A percentile compares a stretch with the other conserved stretches of the same genome.
phyloP scores from a whole-genome alignment of 2,888 invertebrate species.

The Drosophila rubida region DNA sequence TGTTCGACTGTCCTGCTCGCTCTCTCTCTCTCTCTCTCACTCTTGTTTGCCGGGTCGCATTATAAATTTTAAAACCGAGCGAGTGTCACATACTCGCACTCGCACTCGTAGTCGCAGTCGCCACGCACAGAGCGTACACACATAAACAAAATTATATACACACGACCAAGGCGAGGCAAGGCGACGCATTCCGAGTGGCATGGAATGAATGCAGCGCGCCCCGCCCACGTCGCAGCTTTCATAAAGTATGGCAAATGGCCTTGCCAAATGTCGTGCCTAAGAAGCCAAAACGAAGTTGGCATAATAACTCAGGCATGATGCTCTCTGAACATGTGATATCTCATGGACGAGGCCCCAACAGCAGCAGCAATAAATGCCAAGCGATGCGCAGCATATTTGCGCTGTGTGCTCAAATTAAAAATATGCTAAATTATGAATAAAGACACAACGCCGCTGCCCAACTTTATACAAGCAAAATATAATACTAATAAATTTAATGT shows the following conservation, averaged over 20 bases:
- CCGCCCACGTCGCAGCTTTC: conserved; percentile 1
- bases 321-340: conserved; percentile 68
- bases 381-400: conserved; percentile 46
- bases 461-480: no score
- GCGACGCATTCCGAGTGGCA: not conserved
- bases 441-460: not conserved
- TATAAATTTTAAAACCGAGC: conserved; percentile 79
- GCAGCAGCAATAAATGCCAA: conserved; percentile 21
- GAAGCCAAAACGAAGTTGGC: conserved; percentile 75
- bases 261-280: conserved; percentile 77
- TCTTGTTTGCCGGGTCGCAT: conserved; percentile 60
- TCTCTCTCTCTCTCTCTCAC: conserved; percentile 30
- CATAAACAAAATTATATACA: conserved; percentile 68
- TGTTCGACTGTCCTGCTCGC: conserved; percentile 52
- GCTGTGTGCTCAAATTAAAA: conserved; percentile 54
- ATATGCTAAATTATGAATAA: conserved; percentile 1
- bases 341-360: not conserved
- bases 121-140: conserved; percentile 43
- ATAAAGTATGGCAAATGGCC: conserved; percentile 75
- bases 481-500: no score
- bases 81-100: conserved; percentile 49
- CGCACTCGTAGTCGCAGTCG: no score
- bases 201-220: conserved; percentile 31
- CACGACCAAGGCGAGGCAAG: no score
- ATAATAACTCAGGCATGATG: conserved; percentile 78